A percentile compares a stretch with the other conserved stretches of the same genome.
Evolutionary conservation across 2,797 vertebrate species (phyloP).

Genomic region (Chelon labrosus): DNA sequence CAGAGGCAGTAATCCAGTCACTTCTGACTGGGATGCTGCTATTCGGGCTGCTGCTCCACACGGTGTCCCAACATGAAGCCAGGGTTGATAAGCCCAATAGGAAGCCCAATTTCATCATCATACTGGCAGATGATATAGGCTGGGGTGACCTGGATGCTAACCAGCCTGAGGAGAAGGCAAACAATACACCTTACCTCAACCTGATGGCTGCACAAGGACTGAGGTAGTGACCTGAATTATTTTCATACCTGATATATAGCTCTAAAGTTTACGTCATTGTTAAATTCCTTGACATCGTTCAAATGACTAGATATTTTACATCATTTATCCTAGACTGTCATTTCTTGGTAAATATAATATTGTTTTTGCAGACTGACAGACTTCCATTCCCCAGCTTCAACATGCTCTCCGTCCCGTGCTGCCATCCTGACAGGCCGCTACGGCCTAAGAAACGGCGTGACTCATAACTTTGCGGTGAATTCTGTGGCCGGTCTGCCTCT

Average conservation of each 20-base stretch:
- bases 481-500: slow-evolving; percentile 92
- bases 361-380: slow-evolving; percentile 88
- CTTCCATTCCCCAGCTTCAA: slow-evolving; percentile 95
- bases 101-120: slow-evolving; percentile 91
- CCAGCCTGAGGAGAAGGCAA: slow-evolving; percentile 74
- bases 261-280: too few species aligned
- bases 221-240: slow-evolving; percentile 79
- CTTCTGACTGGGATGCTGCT: slow-evolving; percentile 69
- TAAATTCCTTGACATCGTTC: too few species aligned
- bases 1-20: slow-evolving; percentile 25
- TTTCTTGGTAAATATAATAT: neutral
- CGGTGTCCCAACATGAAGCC: slow-evolving; percentile 31
- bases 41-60: slow-evolving; percentile 71
- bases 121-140: slow-evolving; percentile 96
- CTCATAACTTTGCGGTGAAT: slow-evolving; percentile 91
- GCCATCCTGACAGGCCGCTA: slow-evolving; percentile 94
- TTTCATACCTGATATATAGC: neutral
- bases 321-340: neutral
- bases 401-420: slow-evolving; percentile 95
- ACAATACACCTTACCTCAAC: slow-evolving; percentile 90
- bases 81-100: neutral
- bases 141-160: slow-evolving; percentile 97
- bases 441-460: slow-evolving; percentile 93
- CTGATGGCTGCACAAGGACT: slow-evolving; percentile 88
- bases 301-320: neutral